Base-by-base conservation (phyloP, 2,888 invertebrate genomes). In the Drosophila ustulata region DNA sequence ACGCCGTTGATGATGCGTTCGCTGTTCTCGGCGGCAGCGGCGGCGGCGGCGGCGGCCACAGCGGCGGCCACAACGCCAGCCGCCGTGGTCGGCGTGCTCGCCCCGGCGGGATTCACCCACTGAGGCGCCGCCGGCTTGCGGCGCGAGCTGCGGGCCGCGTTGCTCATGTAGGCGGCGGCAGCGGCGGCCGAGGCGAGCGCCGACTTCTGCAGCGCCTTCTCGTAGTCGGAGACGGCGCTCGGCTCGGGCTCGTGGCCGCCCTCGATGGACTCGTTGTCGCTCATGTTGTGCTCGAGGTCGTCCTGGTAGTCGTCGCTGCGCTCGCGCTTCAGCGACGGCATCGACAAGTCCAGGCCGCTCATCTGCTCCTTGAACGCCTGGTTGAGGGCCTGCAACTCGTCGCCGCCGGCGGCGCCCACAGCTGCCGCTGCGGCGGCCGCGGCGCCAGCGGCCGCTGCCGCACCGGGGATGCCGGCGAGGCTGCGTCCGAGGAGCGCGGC, bases 61-160 rank as follows among this genome's bases (percentile, higher is more conserved):
- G 63, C 64, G 0, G 66, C 70, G 3, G 41, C 66, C 5, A 52
- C 66, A 3, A 55, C 71, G 3, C 56, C 61, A 4, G 69, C 72
- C 0, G 77, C 71, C 0, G 63, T 73, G 9, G 66, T 72, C 3
- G 75, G 72, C 11, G 82, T 77, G 11, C 75, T 62, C 3, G 80
- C 75, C 3, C 62, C 89, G 0, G 91, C 91, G 0, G 98, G 98
- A 92, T 98, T 98, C 4, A 98, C 98, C 98, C 98, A 98, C 93
- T 99, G 98, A 2, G 99, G 98, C 58, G 98, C 98, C 1, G 98
- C 98, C 1, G 98, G 98, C 93, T 99, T 99, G 88, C 98, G 94
- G 73, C 98, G 93, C 62, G 96, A 96, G 32, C 88, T 74, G 51
- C 89, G 66, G 65, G 87, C 71, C 61, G 89, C 71, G 75, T 90